A percentile compares a stretch with the other conserved stretches of the same genome.
phyloP scores from a whole-genome alignment of 92 coral and sea anemone species.

The Zoanthus sociatus region DNA sequence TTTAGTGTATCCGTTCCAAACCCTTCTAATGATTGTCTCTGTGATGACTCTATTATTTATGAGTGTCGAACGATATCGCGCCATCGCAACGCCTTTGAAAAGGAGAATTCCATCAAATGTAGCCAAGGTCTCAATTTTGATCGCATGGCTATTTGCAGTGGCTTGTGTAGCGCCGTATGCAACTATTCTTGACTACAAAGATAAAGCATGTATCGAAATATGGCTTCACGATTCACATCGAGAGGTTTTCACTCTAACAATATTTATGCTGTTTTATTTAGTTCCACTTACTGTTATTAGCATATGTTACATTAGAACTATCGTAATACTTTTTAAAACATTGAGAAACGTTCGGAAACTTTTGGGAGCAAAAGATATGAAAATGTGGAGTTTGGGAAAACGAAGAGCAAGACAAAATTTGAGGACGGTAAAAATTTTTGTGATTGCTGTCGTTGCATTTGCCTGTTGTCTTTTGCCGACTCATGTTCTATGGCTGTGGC shows the following conservation, averaged over 20 bases:
- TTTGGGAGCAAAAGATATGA: constrained; percentile 35
- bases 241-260: constrained; percentile 55
- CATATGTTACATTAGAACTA: constrained; percentile 41
- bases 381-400: constrained; percentile 37
- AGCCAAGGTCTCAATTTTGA: constrained; percentile 52
- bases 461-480: constrained; percentile 81
- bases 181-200: constrained; percentile 45
- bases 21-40: constrained; percentile 72
- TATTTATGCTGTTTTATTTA: constrained; percentile 63
- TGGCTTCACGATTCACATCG: constrained; percentile 62
- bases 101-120: constrained; percentile 47
- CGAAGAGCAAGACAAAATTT: constrained; percentile 77
- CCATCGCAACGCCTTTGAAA: constrained; percentile 78
- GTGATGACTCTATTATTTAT: constrained; percentile 71
- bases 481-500: constrained; percentile 87
- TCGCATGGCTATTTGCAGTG: constrained; percentile 71
- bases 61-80: constrained; percentile 72
- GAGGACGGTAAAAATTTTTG: constrained; percentile 76
- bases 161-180: constrained; percentile 74
- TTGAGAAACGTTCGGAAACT: constrained; percentile 35
- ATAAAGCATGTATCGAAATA: constrained; percentile 59
- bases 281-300: constrained; percentile 62
- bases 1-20: constrained; percentile 78
- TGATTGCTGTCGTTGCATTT: constrained; percentile 83
- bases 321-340: constrained; percentile 44